Evolutionary conservation across 2,797 vertebrate species (phyloP).

Genomic region (Momotus momota): DNA sequence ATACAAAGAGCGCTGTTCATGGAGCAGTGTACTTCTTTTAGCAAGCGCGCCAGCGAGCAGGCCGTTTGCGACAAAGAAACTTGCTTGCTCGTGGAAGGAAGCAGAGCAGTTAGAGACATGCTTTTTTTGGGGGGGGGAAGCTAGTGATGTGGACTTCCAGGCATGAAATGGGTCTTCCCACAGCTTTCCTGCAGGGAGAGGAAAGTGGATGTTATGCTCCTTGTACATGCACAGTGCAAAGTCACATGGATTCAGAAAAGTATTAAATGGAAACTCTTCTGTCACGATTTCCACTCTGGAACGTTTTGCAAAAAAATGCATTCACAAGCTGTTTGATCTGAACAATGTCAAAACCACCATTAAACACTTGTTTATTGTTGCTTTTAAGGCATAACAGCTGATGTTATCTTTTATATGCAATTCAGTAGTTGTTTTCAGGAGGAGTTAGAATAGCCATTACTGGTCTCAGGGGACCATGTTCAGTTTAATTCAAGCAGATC

Average conservation of each 20-base stretch:
- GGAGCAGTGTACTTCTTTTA: fast-evolving
- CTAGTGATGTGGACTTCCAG: background rate
- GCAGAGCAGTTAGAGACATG: fast-evolving
- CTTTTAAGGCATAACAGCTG: background rate
- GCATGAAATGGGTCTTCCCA: background rate
- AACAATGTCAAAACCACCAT: background rate
- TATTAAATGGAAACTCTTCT: background rate
- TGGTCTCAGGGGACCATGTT: background rate
- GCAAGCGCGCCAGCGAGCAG: background rate
- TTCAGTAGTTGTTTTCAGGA: background rate
- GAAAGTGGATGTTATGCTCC: background rate
- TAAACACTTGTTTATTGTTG: background rate
- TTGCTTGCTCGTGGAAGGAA: fast-evolving
- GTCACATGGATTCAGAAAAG: fast-evolving
- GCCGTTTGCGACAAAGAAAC: background rate
- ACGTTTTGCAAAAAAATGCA: background rate
- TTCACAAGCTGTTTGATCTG: background rate
- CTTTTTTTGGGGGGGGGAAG: background rate
- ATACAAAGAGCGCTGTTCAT: background rate
- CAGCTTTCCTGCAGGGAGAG: background rate
- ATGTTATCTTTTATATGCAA: background rate
- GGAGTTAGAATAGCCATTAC: background rate
- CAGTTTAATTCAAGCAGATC: background rate
- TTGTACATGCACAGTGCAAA: background rate
- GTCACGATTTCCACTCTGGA: background rate